Base-by-base conservation (phyloP, 2,797 vertebrate species). In the Peromyscus attwateri region DNA sequence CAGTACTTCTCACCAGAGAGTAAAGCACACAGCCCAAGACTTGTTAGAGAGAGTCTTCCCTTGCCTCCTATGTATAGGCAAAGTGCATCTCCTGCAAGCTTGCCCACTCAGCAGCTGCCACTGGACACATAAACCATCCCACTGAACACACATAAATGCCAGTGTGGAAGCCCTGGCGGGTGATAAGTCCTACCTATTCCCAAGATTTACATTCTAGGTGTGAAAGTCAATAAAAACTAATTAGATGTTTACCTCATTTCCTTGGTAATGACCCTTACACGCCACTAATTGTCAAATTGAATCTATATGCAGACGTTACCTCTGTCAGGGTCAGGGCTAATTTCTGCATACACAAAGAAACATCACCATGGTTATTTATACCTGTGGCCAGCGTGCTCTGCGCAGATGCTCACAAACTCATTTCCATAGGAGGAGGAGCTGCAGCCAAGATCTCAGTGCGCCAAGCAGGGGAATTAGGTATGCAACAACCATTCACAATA, bases 221-320 rank as follows among this genome's bases (percentile, higher is more conserved):
- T 75, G 94, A 84, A 95, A 96, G 94, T 97, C 96, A 94, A 87
- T 95, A 97, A 94, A 94, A 94, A 87, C 97, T 89, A 93, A 96
- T 96, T 94, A 84, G 83, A 88, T 91, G 97, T 95, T 93, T 88
- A 93, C 92, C 84, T 97, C 94, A 94, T 93, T 96, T 94, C 93
- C 94, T 92, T 75, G 94, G 96, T 79, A 89, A 97, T 93, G 95
- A 96, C 92, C 94, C 89, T 87, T 62, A 57, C 66, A 43, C 3
- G 83, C 89, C n/a, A 10, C 94, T 52, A 64, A 52, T 27, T 87
- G 96, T 96, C 94, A 80, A 68, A 76, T 17, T 37, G 89, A 95
- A 92, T 95, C 93, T 87, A 91, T 40, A 52, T 10, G 27, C 70
- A 29, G 70, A 46, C 60, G 3, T 37, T 66, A 4, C 83, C 75